Evolutionary conservation across 2,888 invertebrate species (phyloP).

Genomic region (Apeira syringaria): DNA sequence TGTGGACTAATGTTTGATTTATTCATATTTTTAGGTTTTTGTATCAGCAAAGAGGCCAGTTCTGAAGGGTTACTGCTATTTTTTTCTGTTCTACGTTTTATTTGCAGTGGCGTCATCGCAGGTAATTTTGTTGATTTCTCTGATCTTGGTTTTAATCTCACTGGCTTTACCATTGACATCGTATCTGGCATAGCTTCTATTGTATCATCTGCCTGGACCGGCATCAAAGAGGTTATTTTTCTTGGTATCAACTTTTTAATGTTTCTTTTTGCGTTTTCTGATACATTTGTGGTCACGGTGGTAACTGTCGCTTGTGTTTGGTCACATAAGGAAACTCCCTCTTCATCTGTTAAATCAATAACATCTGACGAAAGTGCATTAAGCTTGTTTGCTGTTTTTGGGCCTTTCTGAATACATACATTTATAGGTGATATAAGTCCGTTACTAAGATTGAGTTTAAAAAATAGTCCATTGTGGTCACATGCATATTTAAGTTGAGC

Average conservation of each 20-base stretch:
- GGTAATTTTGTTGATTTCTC: not conserved
- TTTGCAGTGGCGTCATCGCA: not conserved
- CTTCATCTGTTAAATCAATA: constrained; percentile 65
- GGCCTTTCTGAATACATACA: constrained; percentile 54
- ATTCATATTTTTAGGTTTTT: constrained; percentile 3
- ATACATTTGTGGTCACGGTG: not conserved
- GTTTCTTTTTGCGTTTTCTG: not conserved
- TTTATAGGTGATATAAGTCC: constrained; percentile 57
- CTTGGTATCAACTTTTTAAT: not conserved
- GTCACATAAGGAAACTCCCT: constrained; percentile 23
- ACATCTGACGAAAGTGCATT: constrained; percentile 27
- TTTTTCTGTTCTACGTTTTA: not conserved
- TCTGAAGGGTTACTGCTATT: no score
- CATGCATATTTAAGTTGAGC: constrained; percentile 58
- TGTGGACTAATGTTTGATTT: constrained; percentile 6
- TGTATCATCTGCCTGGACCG: not conserved
- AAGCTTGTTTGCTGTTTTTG: not conserved
- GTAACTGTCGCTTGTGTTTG: not conserved
- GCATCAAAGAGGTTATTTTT: not conserved
- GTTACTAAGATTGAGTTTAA: constrained; percentile 56
- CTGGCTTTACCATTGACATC: not conserved
- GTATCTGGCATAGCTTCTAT: no score
- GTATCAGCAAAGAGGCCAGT: not conserved
- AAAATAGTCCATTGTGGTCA: constrained; percentile 54
- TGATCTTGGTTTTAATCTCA: not conserved